Conservation (phyloP, 2,888 invertebrate species). For the Terebella lapidaria region DNA sequence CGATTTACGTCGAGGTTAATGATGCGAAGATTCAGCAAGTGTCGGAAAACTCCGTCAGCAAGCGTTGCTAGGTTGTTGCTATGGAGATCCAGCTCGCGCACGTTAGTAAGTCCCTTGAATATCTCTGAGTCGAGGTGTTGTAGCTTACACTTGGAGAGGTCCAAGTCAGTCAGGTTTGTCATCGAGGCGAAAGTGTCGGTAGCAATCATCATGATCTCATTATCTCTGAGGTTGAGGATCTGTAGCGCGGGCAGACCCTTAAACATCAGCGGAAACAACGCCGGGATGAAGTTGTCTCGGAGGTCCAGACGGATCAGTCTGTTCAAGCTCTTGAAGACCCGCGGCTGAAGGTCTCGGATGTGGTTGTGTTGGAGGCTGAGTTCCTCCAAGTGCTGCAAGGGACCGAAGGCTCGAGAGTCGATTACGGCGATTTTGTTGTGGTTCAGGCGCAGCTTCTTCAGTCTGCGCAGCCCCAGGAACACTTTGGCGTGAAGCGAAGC, state of each 20-base stretch:
- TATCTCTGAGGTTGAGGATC: constrained; percentile 19
- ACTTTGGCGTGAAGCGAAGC: constrained; percentile 11
- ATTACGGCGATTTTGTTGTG: constrained; percentile 16
- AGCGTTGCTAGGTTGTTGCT: constrained; percentile 18
- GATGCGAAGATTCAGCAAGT: constrained; percentile 11
- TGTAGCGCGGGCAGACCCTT: constrained; percentile 17
- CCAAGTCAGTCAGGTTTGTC: constrained; percentile 17
- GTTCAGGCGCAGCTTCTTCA: constrained; percentile 14
- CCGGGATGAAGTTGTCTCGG: constrained; percentile 22
- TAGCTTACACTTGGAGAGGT: constrained; percentile 18
- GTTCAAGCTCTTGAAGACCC: constrained; percentile 13
- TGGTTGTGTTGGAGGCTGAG: constrained; percentile 19
- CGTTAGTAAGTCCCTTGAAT: constrained; percentile 21
- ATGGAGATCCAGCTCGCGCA: constrained; percentile 14
- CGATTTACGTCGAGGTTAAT: constrained; percentile 20
- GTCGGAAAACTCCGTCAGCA: constrained; percentile 16
- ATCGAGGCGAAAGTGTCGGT: constrained; percentile 19
- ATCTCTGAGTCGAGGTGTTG: constrained; percentile 17
- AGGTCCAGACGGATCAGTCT: constrained; percentile 20
- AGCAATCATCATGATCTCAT: constrained; percentile 22
- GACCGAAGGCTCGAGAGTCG: constrained; percentile 21
- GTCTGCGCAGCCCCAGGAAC: constrained; percentile 19
- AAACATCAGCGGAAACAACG: constrained; percentile 28
- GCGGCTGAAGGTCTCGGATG: constrained; percentile 26
- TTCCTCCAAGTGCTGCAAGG: constrained; percentile 11